These are phyloP conservation scores for Conomelus anceps DNA, from an alignment of 2,888 invertebrate species.

Conservation along the genomic window DNA sequence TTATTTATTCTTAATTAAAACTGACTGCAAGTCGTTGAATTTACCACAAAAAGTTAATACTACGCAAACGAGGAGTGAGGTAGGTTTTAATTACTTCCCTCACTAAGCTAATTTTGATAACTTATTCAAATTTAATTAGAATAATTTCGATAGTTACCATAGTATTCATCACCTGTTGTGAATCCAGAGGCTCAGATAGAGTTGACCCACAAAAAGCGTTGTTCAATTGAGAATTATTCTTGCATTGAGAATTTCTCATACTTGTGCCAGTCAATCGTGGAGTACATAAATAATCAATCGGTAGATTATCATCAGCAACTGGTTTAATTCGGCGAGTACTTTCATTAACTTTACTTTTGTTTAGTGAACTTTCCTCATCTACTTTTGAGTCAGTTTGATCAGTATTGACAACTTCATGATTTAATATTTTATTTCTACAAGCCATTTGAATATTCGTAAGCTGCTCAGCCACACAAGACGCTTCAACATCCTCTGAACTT, in stretches of 20 bases:
- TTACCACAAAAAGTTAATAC: background rate
- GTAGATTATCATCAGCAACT: background rate
- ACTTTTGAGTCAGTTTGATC: background rate
- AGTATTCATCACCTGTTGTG: background rate
- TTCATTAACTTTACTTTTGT: background rate
- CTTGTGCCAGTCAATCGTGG: background rate
- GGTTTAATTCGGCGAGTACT: background rate
- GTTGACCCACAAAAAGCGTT: background rate
- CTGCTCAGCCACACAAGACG: too few relatives aligned
- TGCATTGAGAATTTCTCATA: background rate
- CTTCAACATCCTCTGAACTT: too few relatives aligned
- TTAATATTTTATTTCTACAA: too few relatives aligned
- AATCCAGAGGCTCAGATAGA: background rate
- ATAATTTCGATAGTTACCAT: background rate
- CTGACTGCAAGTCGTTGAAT: too few relatives aligned
- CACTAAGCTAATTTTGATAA: too few relatives aligned
- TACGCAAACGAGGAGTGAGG: background rate
- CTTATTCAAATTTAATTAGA: background rate
- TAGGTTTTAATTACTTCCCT: too few relatives aligned
- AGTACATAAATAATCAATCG: background rate
- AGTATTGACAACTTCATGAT: background rate
- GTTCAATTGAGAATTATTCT: background rate
- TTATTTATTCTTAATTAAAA: too few relatives aligned
- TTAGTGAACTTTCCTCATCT: background rate
- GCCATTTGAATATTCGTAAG: too few relatives aligned